Evolutionary conservation across 2,113 vertebrate genomes (phyloP).

Genomic region (Herpailurus yagouaroundi): DNA sequence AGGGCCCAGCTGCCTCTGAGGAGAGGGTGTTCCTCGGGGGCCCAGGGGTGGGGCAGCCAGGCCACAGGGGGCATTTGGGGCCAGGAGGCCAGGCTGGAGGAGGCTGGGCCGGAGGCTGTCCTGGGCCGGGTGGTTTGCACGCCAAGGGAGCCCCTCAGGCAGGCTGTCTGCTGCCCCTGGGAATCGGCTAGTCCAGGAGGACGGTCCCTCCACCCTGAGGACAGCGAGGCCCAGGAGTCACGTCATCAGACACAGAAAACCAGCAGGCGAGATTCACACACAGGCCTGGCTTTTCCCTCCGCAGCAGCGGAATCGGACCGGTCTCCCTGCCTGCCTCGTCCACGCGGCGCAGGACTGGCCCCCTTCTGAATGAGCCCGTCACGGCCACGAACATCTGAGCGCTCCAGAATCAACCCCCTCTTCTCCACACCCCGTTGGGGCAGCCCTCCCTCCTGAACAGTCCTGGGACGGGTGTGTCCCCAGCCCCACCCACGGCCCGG

Average conservation of each 20-base stretch:
- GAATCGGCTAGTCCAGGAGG: background rate
- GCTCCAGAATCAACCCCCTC: background rate
- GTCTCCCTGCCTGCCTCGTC: background rate
- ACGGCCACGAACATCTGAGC: background rate
- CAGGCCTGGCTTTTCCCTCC: background rate
- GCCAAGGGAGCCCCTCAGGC: background rate
- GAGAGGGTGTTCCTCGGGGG: background rate
- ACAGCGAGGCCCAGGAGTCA: background rate
- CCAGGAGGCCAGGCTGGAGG: too few relatives aligned
- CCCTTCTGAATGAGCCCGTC: background rate
- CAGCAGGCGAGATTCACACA: background rate
- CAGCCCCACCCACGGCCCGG: too few relatives aligned
- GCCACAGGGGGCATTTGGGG: too few relatives aligned
- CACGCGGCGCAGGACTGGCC: too few relatives aligned
- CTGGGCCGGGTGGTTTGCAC: too few relatives aligned
- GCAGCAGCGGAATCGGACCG: background rate
- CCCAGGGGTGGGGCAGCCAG: too few relatives aligned
- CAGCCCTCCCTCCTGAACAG: background rate
- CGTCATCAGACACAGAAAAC: background rate
- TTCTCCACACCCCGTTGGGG: too few relatives aligned
- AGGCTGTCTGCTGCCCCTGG: too few relatives aligned
- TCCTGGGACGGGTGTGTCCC: background rate
- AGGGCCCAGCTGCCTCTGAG: background rate
- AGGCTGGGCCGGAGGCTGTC: too few relatives aligned
- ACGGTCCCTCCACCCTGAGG: background rate